Evolutionary conservation across 30 jellyfish, hydroid and myxozoan genomes (phyloP).

Genomic region (Aurelia sp.): DNA sequence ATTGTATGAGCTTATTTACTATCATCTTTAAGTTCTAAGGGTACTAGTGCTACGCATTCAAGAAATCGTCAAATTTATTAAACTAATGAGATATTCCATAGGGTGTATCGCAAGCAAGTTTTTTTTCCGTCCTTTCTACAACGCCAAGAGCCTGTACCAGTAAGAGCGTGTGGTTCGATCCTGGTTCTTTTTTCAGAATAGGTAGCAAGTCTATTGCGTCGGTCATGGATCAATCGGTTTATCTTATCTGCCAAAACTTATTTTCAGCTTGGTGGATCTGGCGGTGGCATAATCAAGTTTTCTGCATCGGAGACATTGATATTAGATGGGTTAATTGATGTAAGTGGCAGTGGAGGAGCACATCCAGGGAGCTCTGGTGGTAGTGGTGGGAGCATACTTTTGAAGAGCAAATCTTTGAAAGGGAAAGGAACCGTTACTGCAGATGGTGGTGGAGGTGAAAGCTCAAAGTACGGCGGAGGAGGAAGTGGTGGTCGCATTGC

Average conservation of each 20-base stretch:
- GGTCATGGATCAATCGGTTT: no score
- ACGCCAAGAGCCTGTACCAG: no score
- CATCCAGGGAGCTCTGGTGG: slow-evolving; percentile 67
- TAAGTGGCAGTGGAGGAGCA: slow-evolving; percentile 49
- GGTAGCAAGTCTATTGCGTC: no score
- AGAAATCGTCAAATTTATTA: no score
- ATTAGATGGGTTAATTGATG: slow-evolving; percentile 58
- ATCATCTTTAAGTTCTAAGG: no score
- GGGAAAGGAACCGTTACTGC: slow-evolving; percentile 60
- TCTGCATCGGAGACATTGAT: slow-evolving; percentile 42
- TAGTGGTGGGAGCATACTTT: slow-evolving; percentile 68
- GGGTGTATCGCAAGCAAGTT: no score
- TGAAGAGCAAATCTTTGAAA: slow-evolving; percentile 33
- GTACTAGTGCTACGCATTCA: no score
- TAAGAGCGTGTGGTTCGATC: no score
- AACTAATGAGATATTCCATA: no score
- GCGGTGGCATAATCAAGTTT: slow-evolving; percentile 52
- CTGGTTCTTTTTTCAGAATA: no score
- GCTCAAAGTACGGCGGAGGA: slow-evolving; percentile 40
- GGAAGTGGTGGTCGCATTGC: slow-evolving; percentile 76
- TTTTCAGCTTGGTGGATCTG: slow-evolving; percentile 63
- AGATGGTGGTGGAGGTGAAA: slow-evolving; percentile 52
- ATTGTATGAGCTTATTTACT: no score
- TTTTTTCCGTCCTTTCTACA: no score
- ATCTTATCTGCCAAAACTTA: neutral